Evolutionary conservation across 2,888 invertebrate species (phyloP), one percentile per base, ranked within the genome.

Genomic region (Achlya flavicornis): DNA sequence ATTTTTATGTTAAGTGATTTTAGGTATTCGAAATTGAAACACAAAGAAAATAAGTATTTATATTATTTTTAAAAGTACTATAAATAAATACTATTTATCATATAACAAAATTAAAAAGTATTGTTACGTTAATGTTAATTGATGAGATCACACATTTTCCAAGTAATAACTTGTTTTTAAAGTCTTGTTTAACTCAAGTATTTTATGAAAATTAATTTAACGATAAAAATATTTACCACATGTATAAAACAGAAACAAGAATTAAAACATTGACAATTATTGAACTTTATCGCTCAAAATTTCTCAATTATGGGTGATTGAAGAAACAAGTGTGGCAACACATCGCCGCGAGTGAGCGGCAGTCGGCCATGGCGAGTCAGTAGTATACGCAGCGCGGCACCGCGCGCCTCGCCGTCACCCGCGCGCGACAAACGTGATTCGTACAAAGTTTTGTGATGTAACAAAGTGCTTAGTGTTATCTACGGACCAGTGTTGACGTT

Each of bases 261-360:
- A 6, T 7, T 5, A 46, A n/a, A 46, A n/a, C 46, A 46, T 5
- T 46, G 46, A n/a, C n/a, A 5, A 14, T n/a, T 46, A 53, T n/a
- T 3, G 10, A 53, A 10, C 10, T 3, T 48, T 53, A 53, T 53
- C 53, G 2, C 53, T 19, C 58, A 57, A 38, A 12, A 32, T 48
- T 61, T 12, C n/a, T 41, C 35, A 53, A 16, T 16, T 7, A 16
- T 5, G 73, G 78, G 60, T 64, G 72, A 65, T 63, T 61, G 0
- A 32, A n/a, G 33, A 4, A 14, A 3, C 14, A 7, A n/a, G 10
- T 35, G 64, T 80, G 72, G 88, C 86, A 89, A 87, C 89, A 82
- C 86, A 43, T 64, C 53, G 62, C 72, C 60, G 69, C 74, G 79
- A 90, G 92, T 91, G 91, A 92, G 85, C 88, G 92, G 91, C 85